Percentiles rank a stretch among this genome's conserved stretches.
Conservation (phyloP, 2,113 vertebrate species). For the Globicephala melas region DNA sequence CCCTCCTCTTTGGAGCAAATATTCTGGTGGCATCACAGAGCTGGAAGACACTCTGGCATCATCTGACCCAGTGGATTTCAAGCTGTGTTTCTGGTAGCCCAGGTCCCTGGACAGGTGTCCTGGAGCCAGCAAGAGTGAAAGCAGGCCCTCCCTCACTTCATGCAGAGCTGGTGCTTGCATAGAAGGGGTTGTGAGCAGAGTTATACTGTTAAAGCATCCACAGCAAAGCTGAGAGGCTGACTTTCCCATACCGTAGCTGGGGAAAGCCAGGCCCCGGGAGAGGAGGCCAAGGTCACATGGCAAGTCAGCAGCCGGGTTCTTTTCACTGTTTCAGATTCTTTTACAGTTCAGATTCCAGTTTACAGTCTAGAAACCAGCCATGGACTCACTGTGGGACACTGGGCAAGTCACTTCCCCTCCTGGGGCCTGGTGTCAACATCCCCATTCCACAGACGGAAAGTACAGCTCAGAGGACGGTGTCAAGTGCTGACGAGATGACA, state of each 20-base stretch:
- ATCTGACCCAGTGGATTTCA: background rate
- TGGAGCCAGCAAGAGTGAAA: background rate
- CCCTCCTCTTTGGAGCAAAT: background rate
- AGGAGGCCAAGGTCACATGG: background rate
- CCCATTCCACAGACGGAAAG: background rate
- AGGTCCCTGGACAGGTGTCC: background rate
- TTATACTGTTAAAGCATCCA: background rate
- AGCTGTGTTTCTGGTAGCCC: background rate
- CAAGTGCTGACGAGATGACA: background rate
- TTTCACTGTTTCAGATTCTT: background rate
- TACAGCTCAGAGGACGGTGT: background rate
- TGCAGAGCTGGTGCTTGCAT: background rate
- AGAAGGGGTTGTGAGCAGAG: background rate
- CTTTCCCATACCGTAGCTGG: background rate
- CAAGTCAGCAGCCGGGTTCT: background rate
- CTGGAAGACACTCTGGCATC: background rate
- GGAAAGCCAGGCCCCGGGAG: background rate
- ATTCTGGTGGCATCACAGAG: background rate
- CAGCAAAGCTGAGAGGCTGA: background rate
- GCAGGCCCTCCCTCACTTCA: background rate
- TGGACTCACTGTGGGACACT: background rate
- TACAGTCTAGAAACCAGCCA: background rate
- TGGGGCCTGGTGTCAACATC: background rate
- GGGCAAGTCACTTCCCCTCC: background rate
- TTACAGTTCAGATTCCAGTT: background rate